Evolutionary conservation across 1,140 invertebrate genomes (phyloP).

Genomic region (Ephestia elutella): DNA sequence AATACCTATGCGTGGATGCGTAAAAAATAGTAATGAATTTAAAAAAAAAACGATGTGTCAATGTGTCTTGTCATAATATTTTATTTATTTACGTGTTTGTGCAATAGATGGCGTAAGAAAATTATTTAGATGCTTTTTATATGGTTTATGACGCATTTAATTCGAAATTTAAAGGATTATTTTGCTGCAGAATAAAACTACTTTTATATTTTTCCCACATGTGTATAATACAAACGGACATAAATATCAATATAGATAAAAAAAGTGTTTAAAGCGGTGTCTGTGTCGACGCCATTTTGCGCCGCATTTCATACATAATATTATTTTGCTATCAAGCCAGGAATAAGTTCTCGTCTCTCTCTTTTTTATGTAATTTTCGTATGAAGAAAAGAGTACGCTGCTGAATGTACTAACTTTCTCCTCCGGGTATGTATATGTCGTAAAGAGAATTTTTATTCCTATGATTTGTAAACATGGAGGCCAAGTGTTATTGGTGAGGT

Average conservation of each 20-base stretch:
- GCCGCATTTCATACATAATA: conserved; percentile 36
- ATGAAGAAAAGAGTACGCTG: conserved; percentile 49
- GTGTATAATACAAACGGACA: too few species aligned
- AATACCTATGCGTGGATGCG: too few species aligned
- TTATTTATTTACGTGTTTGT: too few species aligned
- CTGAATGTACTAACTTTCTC: conserved; percentile 61
- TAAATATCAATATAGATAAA: too few species aligned
- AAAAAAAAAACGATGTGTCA: too few species aligned
- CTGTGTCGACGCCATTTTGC: conserved; percentile 57
- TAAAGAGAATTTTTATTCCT: conserved; percentile 53
- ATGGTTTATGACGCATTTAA: too few species aligned
- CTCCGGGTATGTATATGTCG: conserved; percentile 31
- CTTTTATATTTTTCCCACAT: too few species aligned
- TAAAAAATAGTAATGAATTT: too few species aligned
- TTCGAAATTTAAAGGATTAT: too few species aligned
- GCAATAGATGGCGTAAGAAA: too few species aligned
- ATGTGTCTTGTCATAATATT: too few species aligned
- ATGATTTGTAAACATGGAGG: conserved; percentile 73
- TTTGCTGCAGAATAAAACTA: not conserved
- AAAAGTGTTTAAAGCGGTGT: not conserved
- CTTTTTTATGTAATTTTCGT: conserved; percentile 29
- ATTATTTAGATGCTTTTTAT: too few species aligned
- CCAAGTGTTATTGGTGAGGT: conserved; percentile 45
- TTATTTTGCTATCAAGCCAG: conserved; percentile 18
- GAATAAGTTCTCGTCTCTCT: conserved; percentile 51